phyloP scores from a whole-genome alignment of 2,888 invertebrate species.

The Plemyria rubiginata region DNA sequence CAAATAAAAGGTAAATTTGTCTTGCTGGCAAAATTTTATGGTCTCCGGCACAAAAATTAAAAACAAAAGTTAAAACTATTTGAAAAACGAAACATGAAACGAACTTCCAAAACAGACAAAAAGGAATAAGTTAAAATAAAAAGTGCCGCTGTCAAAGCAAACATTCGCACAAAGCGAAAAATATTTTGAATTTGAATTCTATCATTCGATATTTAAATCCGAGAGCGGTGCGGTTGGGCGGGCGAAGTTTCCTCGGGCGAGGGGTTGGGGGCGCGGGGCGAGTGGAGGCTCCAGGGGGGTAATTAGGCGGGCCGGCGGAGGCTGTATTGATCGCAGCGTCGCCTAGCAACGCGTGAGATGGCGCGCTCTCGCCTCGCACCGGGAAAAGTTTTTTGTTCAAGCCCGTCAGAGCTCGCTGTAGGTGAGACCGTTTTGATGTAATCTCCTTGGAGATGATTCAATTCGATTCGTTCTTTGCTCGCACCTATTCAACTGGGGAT shows the following conservation, averaged over 20 bases:
- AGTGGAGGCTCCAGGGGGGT: slow-evolving; percentile 57
- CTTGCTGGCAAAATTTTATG: too few species aligned
- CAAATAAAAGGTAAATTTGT: too few species aligned
- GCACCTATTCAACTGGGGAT: slow-evolving; percentile 50
- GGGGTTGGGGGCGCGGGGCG: slow-evolving; percentile 45
- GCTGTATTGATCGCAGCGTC: slow-evolving; percentile 83
- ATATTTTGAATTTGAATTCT: slow-evolving; percentile 81
- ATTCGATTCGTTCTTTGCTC: slow-evolving; percentile 65
- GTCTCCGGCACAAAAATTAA: not conserved
- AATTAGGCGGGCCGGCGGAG: slow-evolving; percentile 85
- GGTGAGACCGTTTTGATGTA: slow-evolving; percentile 81
- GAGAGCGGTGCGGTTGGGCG: slow-evolving; percentile 68
- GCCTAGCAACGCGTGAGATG: slow-evolving; percentile 83
- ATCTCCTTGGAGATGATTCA: slow-evolving; percentile 75
- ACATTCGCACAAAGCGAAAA: slow-evolving; percentile 72
- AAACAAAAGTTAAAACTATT: not conserved
- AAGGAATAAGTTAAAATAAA: slow-evolving; percentile 35
- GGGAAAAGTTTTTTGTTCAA: slow-evolving; percentile 75
- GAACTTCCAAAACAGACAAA: slow-evolving; percentile 18
- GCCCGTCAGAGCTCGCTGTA: slow-evolving; percentile 57
- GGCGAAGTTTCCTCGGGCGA: slow-evolving; percentile 64
- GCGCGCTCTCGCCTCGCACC: slow-evolving; percentile 72
- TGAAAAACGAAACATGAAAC: slow-evolving; percentile 6
- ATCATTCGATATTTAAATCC: slow-evolving; percentile 84
- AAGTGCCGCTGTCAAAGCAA: slow-evolving; percentile 61